Evolutionary conservation across 1,140 invertebrate genomes (phyloP), one percentile per base, ranked within the genome.

Genomic region (Ips nitidus): DNA sequence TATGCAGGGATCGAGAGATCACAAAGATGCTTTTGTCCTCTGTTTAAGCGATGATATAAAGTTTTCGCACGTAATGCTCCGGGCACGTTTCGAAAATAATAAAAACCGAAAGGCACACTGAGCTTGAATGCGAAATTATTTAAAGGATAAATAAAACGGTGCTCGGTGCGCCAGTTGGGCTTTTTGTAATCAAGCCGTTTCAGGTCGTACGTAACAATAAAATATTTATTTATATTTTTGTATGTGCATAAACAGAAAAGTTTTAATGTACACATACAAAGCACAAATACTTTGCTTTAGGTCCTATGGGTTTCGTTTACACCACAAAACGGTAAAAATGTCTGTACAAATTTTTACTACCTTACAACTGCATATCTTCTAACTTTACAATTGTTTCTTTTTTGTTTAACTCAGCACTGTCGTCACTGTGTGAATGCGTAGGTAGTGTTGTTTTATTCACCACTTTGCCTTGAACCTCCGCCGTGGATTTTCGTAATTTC

Each of bases 331-430:
- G 0, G 0, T 0, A n/a, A n/a, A n/a, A 22, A 22, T 22, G 22
- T 22, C 22, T 22, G 22, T 22, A 22, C 22, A 22, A 22, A 22
- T 22, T 22, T 22, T 0, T 22, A 22, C 22, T 22, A 22, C 22
- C 22, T 22, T 66, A 74, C 57, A 74, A 60, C 38, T 77, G 73
- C 74, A 77, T 75, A 2, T 58, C 58, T 57, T 75, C 70, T 22
- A 77, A 63, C 47, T 72, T 68, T 6, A 72, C 61, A 41, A 74
- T 37, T 36, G 71, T 64, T 52, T 74, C 70, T 45, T 73, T 56
- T 43, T 61, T 74, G 3, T 41, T 65, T 41, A 73, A 22, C 58
- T 72, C 45, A 4, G 57, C 56, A n/a, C 66, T 65, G 36, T 73
- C 59, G 39, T 61, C 56, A 57, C 38, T 56, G 37, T 45, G 40